Base-by-base conservation (phyloP, 2,113 vertebrate species). In the Dermatemys mawii region DNA sequence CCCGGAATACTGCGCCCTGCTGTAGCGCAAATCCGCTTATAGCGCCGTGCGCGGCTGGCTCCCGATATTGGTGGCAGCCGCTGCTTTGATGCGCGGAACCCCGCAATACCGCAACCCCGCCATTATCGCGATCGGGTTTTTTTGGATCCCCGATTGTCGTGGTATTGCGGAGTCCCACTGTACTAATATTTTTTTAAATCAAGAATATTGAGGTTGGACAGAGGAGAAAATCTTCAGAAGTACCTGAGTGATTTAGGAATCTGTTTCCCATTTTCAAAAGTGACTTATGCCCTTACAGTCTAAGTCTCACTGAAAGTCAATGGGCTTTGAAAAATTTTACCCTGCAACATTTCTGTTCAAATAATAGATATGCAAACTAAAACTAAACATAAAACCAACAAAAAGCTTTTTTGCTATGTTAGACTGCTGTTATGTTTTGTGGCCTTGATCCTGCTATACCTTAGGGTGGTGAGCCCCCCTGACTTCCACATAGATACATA, bases 261-360 rank as follows among this genome's bases (percentile, higher is more conserved):
- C 60, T n/a, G 21, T 67, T n/a, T 67, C 60, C 60, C 35, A n/a
- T 17, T 67, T 67, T 67, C 35, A 67, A 67, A 67, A 19, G 35
- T 67, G 60, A n/a, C 8, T 21, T 67, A 67, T n/a, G 7, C 35
- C 8, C 60, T 63, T n/a, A 53, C 49, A 84, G 8, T 0, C 16
- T n/a, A 67, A 76, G 22, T 48, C 88, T 87, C 54, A 88, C 29
- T 48, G 84, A 86, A 90, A 88, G 21, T 90, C 57, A 91, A 78
- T 11, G 83, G 5, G 46, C n/a, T 84, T 94, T 88, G 57, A 75
- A 92, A 84, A 96, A 87, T 3, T 76, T 35, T n/a, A 48, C 70
- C 76, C 90, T 84, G 60, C 16, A 86, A n/a, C 82, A 54, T 84
- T 94, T 96, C 93, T 90, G 90, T 93, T 94, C 60, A 67, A 67